Evolutionary conservation across 30 jellyfish, hydroid and myxozoan species (phyloP), one percentile per base, ranked within the genome.

Genomic region (Chironex yamaguchii): DNA sequence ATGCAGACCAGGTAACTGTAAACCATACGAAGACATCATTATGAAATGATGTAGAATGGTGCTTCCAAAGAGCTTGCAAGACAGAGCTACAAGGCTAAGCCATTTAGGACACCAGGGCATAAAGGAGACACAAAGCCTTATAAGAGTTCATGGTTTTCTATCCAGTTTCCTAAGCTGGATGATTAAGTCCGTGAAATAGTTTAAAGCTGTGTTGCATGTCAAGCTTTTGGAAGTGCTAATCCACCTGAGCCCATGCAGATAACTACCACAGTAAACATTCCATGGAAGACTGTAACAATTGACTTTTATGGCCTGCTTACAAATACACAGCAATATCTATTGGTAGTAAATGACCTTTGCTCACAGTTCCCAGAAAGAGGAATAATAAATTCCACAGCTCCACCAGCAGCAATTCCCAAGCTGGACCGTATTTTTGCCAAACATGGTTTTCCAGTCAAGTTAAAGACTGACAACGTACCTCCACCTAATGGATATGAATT

Each of bases 81-180:
- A 85, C 13, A 35, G 36, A 48, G 92, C 91, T 28, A 36, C 72
- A 1, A 12, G 62, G 28, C 85, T 73, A 50, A 86, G 50, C 3
- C 96, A 71, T 62, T 28, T 13, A 35, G 94, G 96, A 27, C 87
- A 85, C 65, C 96, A 75, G 29, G 96, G 96, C 9, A 34, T 76
- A 31, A 81, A 42, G 27, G 53, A 67, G 74, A 87, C 93, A 6
- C 78, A 87, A 29, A 26, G 74, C 23, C 23, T 67, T n/a, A 20
- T 42, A 9, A 52, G 76, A 29, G 67, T 22, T 27, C 34, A 79
- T n/a, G n/a, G n/a, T n/a, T n/a, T n/a, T n/a, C n/a, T 29, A 42
- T 85, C 14, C 62, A 92, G 92, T 86, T 27, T 50, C 94, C 96
- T 21, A 54, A 48, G 27, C 2, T 86, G 21, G 87, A 64, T 42